Evolutionary conservation across 2,888 invertebrate genomes (phyloP), one percentile per base, ranked within the genome.

Genomic region (Hydraecia micacea): DNA sequence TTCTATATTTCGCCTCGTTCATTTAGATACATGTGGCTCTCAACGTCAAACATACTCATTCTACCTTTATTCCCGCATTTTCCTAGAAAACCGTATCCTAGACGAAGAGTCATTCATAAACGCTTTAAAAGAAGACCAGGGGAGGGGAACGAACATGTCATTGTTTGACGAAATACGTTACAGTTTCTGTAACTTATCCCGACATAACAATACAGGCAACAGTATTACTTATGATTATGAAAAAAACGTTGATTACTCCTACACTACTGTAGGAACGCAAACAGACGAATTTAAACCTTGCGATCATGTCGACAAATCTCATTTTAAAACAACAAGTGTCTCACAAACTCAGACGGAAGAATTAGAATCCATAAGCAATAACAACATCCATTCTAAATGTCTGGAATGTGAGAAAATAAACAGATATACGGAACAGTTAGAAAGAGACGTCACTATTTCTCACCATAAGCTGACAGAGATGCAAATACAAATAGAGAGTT

Each of bases 131-230:
- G 96, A 95, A 73, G 95, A 95, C 75, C 94, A 94, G 8, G 96
- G 96, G 0, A 92, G 96, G 4, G 78, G 90, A 5, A 96, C 96
- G 0, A 96, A 96, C 88, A 87, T 96, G 83, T 96, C 96, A 0
- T 87, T 97, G 0, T 96, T 94, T 82, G 96, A 97, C 88, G 96
- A 97, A 89, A 95, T 97, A 82, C 90, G 96, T 39, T 92, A 94
- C 63, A 96, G 96, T 88, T 93, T 96, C 88, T 91, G 92, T 83
- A 95, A 93, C 83, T 86, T 91, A 76, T 93, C 95, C n/a, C 90
- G 91, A 69, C 88, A 87, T 63, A 93, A 91, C 60, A 76, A 89
- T 7, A 89, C 90, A 9, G 92, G 91, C 0, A 92, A 87, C 63
- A 87, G 85, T 5, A 83, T 88, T 6, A 83, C 82, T 46, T 81